These are phyloP conservation scores for Hipparchia sbordonii DNA, from an alignment of 2,888 invertebrate species.

Conservation along the genomic window DNA sequence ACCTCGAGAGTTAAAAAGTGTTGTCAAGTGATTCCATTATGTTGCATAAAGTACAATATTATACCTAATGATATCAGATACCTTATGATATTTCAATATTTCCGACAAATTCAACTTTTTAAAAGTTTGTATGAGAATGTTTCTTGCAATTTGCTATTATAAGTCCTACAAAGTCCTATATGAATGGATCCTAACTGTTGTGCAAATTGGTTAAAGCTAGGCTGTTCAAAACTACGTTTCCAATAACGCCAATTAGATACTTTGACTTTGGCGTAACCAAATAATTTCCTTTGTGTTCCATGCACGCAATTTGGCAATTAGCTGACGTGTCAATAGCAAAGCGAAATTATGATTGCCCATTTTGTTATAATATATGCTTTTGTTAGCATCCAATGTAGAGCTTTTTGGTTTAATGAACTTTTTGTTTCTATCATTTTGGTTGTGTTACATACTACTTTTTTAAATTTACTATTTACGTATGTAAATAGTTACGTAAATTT, in stretches of 20 bases:
- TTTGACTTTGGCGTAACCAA: slow-evolving; percentile 51
- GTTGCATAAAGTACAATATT: too few relatives aligned
- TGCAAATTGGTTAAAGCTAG: background rate
- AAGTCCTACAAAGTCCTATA: too few relatives aligned
- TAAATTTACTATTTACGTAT: too few relatives aligned
- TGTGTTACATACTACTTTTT: background rate
- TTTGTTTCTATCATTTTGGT: background rate
- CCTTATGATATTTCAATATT: too few relatives aligned
- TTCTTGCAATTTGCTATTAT: background rate
- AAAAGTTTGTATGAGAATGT: background rate
- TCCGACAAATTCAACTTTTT: too few relatives aligned
- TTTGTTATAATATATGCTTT: slow-evolving; percentile 5
- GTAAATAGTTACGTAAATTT: too few relatives aligned
- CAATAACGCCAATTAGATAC: slow-evolving; percentile 42
- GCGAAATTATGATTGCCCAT: slow-evolving; percentile 42
- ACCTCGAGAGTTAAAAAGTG: too few relatives aligned
- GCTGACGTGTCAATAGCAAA: slow-evolving; percentile 62
- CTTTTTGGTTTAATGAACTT: slow-evolving; percentile 1
- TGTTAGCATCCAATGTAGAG: background rate
- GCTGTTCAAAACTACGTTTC: slow-evolving; percentile 9
- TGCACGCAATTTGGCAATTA: slow-evolving; percentile 69
- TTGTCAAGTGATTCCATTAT: too few relatives aligned
- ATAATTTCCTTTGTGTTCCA: slow-evolving; percentile 57
- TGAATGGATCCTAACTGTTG: background rate
- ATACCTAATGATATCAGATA: too few relatives aligned